Conservation (phyloP, 1,140 invertebrate species). For the Drosophila yakuba region DNA sequence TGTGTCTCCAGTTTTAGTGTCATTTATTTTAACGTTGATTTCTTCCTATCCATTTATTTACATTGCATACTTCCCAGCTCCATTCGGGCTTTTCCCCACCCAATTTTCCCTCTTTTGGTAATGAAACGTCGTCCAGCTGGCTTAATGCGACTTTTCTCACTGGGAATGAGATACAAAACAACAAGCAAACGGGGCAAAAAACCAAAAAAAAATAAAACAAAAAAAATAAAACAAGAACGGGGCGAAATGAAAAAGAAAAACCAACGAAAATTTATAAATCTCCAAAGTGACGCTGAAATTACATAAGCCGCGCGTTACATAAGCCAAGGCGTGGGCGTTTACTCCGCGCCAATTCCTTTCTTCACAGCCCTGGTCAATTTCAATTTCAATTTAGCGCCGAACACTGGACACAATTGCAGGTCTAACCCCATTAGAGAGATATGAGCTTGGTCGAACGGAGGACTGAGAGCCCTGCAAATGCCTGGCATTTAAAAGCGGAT, state of each 20-base stretch:
- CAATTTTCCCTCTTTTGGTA: constrained; percentile 49
- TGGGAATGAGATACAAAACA: constrained; percentile 43
- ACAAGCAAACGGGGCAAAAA: constrained; percentile 10
- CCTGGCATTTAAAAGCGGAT: constrained; percentile 80
- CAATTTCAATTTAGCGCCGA: constrained; percentile 62
- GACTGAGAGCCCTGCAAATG: constrained; percentile 27
- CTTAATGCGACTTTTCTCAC: constrained; percentile 67
- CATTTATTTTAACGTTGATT: constrained; percentile 83
- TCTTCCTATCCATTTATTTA: constrained; percentile 83
- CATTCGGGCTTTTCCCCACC: constrained; percentile 35
- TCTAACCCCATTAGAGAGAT: constrained; percentile 53
- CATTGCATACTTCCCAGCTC: constrained; percentile 74
- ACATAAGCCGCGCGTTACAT: constrained; percentile 68
- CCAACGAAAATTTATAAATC: constrained; percentile 76
- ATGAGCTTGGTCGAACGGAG: constrained; percentile 17
- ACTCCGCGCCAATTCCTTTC: constrained; percentile 15
- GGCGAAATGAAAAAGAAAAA: constrained; percentile 43
- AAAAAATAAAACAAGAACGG: constrained; percentile 8
- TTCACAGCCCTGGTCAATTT: constrained; percentile 48
- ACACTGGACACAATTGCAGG: constrained; percentile 51
- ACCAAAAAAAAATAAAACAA: constrained; percentile 22
- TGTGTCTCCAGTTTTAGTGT: constrained; percentile 80
- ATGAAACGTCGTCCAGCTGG: constrained; percentile 78
- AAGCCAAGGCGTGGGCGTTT: constrained; percentile 29
- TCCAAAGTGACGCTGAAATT: constrained; percentile 77